Conservation (phyloP, 2,113 vertebrate genomes). For the Cichladusa arquata region DNA sequence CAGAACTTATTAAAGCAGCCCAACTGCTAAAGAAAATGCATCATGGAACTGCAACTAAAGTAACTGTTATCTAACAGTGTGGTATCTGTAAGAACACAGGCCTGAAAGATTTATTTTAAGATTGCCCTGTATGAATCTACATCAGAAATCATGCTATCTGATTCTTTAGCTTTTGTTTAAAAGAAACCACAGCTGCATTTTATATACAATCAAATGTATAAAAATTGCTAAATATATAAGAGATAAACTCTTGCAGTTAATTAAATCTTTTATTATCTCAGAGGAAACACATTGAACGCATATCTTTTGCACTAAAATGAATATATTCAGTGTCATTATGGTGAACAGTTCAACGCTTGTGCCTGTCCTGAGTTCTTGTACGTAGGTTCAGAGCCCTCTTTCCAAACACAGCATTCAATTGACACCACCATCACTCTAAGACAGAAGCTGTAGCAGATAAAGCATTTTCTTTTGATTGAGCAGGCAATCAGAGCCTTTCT, state of each 20-base stretch:
- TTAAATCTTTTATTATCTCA: neutral
- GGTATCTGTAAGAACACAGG: neutral
- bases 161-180: neutral
- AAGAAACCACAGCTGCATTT: neutral
- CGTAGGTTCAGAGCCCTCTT: neutral
- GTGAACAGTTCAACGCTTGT: neutral
- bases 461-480: neutral
- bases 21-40: neutral
- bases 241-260: neutral
- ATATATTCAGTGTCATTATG: neutral
- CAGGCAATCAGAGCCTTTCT: neutral
- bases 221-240: neutral
- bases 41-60: neutral
- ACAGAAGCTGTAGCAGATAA: neutral
- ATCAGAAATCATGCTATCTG: neutral
- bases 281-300: neutral
- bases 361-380: neutral
- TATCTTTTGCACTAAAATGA: neutral
- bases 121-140: neutral
- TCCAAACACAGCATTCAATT: neutral
- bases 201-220: neutral
- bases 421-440: neutral
- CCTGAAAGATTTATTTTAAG: neutral
- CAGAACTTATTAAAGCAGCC: neutral
- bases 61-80: neutral